Conservation (phyloP, 1,140 invertebrate genomes). For the Melipona quadrifasciata region DNA sequence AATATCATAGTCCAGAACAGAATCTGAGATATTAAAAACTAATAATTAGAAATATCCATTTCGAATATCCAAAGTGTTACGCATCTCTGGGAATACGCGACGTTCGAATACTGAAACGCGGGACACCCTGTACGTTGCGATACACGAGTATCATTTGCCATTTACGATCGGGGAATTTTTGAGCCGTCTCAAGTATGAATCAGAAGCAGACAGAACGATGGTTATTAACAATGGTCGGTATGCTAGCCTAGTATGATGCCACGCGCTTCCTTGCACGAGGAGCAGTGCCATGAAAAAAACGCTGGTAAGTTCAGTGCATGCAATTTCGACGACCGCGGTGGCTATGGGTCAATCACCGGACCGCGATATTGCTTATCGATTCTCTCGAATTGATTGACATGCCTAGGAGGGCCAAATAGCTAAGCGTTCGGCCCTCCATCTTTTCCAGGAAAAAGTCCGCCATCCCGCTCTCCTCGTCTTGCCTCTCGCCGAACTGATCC, state of each 20-base stretch:
- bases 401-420: constrained; percentile 50
- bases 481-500: background rate
- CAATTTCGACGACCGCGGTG: constrained; percentile 61
- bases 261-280: background rate
- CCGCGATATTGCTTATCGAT: constrained; percentile 68
- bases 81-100: too few relatives aligned
- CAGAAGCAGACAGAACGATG: background rate
- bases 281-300: constrained; percentile 31
- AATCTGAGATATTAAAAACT: too few relatives aligned
- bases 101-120: too few relatives aligned
- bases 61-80: too few relatives aligned
- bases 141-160: background rate
- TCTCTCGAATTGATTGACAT: constrained; percentile 64
- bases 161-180: background rate
- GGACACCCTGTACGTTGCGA: too few relatives aligned
- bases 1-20: too few relatives aligned
- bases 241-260: background rate
- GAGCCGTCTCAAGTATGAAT: background rate
- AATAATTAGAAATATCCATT: too few relatives aligned
- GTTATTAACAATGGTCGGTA: constrained; percentile 3
- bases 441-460: constrained; percentile 30
- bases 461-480: background rate
- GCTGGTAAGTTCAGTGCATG: constrained; percentile 44
- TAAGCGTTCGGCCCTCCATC: constrained; percentile 41
- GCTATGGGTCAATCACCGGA: constrained; percentile 66